Conservation (phyloP, 2,113 vertebrate species). For the Percopsis transmontana region DNA sequence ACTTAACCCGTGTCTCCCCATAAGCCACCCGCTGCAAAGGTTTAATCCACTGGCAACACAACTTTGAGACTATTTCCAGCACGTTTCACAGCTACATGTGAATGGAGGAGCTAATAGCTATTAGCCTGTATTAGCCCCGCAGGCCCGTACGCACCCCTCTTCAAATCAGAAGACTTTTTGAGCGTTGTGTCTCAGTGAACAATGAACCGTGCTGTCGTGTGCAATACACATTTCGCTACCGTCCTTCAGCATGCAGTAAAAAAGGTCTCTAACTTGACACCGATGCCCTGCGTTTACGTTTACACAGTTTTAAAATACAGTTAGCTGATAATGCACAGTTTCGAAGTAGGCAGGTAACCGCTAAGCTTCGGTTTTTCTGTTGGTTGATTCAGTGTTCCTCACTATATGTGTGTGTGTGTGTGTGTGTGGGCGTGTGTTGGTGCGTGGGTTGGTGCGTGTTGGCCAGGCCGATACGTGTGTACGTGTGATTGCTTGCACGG, state of each 20-base stretch:
- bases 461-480: background rate
- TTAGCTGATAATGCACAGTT: no score
- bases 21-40: conserved; percentile 30
- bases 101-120: conserved; percentile 1
- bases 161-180: conserved; percentile 4
- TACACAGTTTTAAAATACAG: no score
- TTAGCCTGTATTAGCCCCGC: background rate
- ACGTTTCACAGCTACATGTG: conserved; percentile 12
- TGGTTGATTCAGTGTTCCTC: no score
- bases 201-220: conserved; percentile 19
- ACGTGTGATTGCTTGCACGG: conserved; percentile 10
- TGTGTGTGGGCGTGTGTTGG: background rate
- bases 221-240: background rate
- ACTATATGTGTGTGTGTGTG: no score
- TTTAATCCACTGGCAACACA: conserved; percentile 57
- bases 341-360: no score
- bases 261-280: no score
- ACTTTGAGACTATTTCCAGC: conserved; percentile 42
- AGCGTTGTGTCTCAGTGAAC: background rate
- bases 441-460: background rate
- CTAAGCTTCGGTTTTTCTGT: no score
- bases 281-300: no score
- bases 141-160: no score
- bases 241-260: no score
- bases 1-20: conserved; percentile 49